Percentiles rank a stretch among this genome's conserved stretches.
phyloP scores from a whole-genome alignment of 1,140 invertebrate species.

The Orussus abietinus region DNA sequence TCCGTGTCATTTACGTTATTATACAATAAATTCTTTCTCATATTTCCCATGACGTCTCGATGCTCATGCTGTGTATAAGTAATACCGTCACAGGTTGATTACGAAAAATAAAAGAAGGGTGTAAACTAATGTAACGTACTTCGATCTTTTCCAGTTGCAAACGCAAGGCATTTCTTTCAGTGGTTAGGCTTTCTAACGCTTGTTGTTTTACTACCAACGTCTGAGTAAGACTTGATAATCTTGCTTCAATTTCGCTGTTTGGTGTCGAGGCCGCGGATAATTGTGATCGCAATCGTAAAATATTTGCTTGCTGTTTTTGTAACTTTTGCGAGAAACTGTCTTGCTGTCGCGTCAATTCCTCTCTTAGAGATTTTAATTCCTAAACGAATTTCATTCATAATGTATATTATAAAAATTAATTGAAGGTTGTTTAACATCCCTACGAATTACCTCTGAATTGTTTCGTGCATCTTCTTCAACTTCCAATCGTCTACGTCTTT shows the following conservation, averaged over 20 bases:
- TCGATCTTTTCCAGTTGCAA: conserved; percentile 78
- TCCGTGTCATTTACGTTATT: conserved; percentile 64
- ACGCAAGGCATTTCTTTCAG: conserved; percentile 74
- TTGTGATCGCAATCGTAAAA: conserved; percentile 60
- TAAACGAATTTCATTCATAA: conserved; percentile 29
- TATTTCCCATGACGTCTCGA: conserved; percentile 41
- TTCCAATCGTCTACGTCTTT: conserved; percentile 55
- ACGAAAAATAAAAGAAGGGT: too few species aligned
- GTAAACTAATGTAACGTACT: conserved; percentile 50
- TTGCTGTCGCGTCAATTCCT: conserved; percentile 58
- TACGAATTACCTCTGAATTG: conserved; percentile 49
- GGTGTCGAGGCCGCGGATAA: conserved; percentile 53
- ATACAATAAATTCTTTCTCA: conserved; percentile 41
- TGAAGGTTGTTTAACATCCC: conserved; percentile 7
- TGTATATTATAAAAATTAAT: conserved; percentile 4
- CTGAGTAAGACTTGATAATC: conserved; percentile 70
- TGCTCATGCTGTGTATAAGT: conserved; percentile 51
- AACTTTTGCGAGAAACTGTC: conserved; percentile 53
- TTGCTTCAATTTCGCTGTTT: conserved; percentile 63
- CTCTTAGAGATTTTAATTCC: conserved; percentile 60
- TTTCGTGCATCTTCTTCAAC: conserved; percentile 59
- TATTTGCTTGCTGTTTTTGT: conserved; percentile 61
- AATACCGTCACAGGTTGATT: too few species aligned
- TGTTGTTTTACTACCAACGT: conserved; percentile 79
- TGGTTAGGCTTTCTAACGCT: conserved; percentile 69